Conservation (phyloP, 1,140 invertebrate species). For the Pollicipes pollicipes region DNA sequence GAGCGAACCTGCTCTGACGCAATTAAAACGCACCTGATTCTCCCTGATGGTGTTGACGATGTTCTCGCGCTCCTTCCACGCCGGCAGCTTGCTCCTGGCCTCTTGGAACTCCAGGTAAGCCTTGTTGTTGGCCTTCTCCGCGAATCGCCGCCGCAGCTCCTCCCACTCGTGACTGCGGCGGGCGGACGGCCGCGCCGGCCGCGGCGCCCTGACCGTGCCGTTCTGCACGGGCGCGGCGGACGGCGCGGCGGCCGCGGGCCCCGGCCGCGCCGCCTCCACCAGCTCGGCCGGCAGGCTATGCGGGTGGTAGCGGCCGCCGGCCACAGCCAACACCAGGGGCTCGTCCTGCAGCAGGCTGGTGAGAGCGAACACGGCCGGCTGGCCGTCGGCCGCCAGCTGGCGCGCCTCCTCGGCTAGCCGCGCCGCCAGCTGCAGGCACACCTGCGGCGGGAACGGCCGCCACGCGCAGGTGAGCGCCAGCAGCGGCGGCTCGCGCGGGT, state of each 20-base stretch:
- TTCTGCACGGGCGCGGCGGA: background rate
- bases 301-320: background rate
- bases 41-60: background rate
- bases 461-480: background rate
- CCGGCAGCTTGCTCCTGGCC: background rate
- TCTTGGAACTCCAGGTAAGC: background rate
- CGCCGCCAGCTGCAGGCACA: background rate
- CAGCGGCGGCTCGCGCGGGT: background rate
- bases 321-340: background rate
- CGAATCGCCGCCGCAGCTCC: background rate
- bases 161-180: background rate
- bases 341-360: background rate
- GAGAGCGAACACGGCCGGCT: background rate
- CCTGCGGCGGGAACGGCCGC: background rate
- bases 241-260: too few relatives aligned
- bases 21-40: background rate
- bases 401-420: background rate
- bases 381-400: background rate
- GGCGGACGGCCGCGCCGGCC: too few relatives aligned
- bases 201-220: background rate
- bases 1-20: too few relatives aligned
- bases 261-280: too few relatives aligned
- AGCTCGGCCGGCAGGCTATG: background rate
- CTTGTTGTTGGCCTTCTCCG: background rate
- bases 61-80: background rate